Evolutionary conservation across 2,797 vertebrate genomes (phyloP), one percentile per base, ranked within the genome.

Genomic region (Acropternis orthonyx): DNA sequence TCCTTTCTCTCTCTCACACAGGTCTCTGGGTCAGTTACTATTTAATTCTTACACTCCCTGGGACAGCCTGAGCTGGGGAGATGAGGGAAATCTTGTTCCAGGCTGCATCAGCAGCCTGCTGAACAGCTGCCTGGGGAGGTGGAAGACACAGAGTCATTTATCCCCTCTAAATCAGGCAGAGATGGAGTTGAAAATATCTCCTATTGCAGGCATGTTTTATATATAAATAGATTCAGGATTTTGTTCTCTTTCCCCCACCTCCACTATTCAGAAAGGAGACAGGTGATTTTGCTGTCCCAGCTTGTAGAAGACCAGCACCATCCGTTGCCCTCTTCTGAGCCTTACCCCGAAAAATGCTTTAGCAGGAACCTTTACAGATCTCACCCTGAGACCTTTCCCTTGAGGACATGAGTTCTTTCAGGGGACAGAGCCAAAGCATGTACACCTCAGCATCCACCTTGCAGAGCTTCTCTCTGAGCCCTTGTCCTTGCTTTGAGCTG

Each of bases 11-110:
- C 46, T 54, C 43, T 14, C 84, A 6, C 46, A 18, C 9, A 43
- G 44, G 27, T 62, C 44, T 74, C 76, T 84, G 17, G 16, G 75
- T 92, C 66, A 55, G 86, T 95, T 94, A 90, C 88, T 93, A 86
- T 93, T 93, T 91, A 81, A 84, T 97, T 84, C 26, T 88, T 88
- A 34, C 36, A 34, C 58, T 75, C 8, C 0, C 41, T 63, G 83
- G 93, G 85, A 84, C 85, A 84, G 54, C 30, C 62, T 78, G 62
- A 92, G 32, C 69, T 32, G 73, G 58, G 58, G 30, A 86, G 43
- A 55, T 0, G 22, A 75, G 48, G 54, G 66, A 81, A 90, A 85
- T 61, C 62, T 78, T 80, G 61, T 91, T 96, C 13, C 46, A 36
- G 56, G 65, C 49, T 80, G 46, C 0, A 3, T 18, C 2, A 15